Evolutionary conservation across 2,888 invertebrate species (phyloP).

Genomic region (Eristalis arbustorum): DNA sequence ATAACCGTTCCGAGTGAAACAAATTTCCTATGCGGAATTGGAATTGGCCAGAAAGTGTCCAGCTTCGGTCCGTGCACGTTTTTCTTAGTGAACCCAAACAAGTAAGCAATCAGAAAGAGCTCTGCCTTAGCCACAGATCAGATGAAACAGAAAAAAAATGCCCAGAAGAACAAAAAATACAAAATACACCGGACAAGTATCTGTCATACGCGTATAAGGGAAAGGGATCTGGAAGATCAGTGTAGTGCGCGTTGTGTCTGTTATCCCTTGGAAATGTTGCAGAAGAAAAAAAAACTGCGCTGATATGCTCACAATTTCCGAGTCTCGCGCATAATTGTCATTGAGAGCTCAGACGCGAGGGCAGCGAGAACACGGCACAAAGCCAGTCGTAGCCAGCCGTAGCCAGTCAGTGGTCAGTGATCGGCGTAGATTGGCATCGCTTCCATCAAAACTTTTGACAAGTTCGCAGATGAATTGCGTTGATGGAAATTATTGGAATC

Average conservation of each 20-base stretch:
- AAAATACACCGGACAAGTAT: constrained; percentile 48
- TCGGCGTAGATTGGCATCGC: constrained; percentile 68
- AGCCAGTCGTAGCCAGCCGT: constrained; percentile 12
- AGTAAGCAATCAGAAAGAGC: constrained; percentile 64
- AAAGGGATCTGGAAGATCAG: constrained; percentile 63
- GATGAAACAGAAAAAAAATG: neutral
- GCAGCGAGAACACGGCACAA: constrained; percentile 20
- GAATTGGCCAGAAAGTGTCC: constrained; percentile 62
- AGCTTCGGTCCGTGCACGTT: constrained; percentile 12
- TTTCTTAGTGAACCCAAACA: constrained; percentile 45
- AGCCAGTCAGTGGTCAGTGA: constrained; percentile 31
- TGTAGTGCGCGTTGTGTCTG: constrained; percentile 52
- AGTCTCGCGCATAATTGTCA: constrained; percentile 69
- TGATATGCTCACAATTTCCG: constrained; percentile 70
- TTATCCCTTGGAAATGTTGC: constrained; percentile 48
- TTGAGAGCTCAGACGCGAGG: constrained; percentile 53
- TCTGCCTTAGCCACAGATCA: constrained; percentile 49
- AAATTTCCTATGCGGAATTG: constrained; percentile 69
- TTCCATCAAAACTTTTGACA: constrained; percentile 71
- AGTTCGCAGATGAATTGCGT: constrained; percentile 70
- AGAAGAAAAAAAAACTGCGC: constrained; percentile 51
- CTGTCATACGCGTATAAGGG: constrained; percentile 62
- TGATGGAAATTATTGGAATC: constrained; percentile 71
- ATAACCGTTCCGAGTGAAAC: constrained; percentile 69
- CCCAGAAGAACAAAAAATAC: constrained; percentile 3